phyloP scores from a whole-genome alignment of 2,113 vertebrate genomes.

The Geococcyx californianus region DNA sequence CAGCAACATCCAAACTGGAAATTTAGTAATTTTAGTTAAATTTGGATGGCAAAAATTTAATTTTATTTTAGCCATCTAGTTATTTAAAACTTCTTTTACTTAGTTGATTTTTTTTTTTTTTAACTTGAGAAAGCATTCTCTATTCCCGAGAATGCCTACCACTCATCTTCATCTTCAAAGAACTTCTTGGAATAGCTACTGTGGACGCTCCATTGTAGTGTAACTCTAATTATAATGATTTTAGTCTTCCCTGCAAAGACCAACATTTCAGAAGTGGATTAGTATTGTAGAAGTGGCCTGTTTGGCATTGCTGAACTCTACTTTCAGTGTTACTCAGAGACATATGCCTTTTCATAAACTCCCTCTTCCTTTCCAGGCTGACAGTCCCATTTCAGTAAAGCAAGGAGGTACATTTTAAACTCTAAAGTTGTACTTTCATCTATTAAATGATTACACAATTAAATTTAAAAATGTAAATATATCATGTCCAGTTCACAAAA shows the following conservation, averaged over 20 bases:
- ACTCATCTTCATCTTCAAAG: constrained; percentile 54
- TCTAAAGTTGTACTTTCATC: background rate
- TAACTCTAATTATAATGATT: constrained; percentile 59
- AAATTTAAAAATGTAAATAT: constrained; percentile 30
- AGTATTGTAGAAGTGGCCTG: constrained; percentile 30
- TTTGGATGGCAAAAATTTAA: background rate
- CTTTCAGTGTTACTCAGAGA: constrained; percentile 7
- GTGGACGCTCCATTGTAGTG: constrained; percentile 21
- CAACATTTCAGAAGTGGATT: constrained; percentile 37
- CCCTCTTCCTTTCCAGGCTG: background rate
- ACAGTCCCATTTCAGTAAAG: background rate
- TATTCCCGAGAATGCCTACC: constrained; percentile 28
- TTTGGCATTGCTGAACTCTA: constrained; percentile 53
- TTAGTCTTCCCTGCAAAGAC: constrained; percentile 55
- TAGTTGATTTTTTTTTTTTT: background rate
- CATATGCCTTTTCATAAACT: constrained; percentile 19
- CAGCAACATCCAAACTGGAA: background rate
- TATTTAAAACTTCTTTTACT: background rate
- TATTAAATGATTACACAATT: background rate
- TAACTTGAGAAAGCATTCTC: constrained; percentile 13
- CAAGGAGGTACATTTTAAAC: background rate
- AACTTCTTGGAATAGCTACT: constrained; percentile 30
- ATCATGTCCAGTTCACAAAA: too few relatives aligned
- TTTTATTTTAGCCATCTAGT: background rate
- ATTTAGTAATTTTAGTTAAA: background rate